These are phyloP conservation scores for Trachymyrmex cornetzi DNA, from an alignment of 1,140 invertebrate genomes.

Conservation along the genomic window DNA sequence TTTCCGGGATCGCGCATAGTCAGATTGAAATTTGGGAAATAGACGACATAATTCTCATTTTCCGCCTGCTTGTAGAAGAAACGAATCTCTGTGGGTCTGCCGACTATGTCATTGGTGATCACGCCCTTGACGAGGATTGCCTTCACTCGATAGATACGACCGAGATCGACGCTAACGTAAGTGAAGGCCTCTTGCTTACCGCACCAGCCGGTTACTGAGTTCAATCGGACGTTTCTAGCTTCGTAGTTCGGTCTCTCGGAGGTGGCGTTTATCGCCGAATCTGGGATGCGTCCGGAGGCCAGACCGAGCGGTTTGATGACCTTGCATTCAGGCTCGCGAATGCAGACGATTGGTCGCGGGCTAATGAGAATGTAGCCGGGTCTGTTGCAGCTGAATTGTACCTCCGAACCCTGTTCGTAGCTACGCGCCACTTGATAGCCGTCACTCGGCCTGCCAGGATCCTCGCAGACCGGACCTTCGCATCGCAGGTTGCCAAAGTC, in stretches of 20 bases:
- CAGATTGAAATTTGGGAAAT: slow-evolving; percentile 98
- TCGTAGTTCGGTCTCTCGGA: slow-evolving; percentile 97
- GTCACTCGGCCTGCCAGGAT: slow-evolving; percentile 97
- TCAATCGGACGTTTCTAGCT: slow-evolving; percentile 95
- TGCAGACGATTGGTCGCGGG: slow-evolving; percentile 95
- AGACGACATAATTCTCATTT: slow-evolving; percentile 97
- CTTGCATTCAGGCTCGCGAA: slow-evolving; percentile 97
- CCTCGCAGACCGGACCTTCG: slow-evolving; percentile 97
- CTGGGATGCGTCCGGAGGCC: slow-evolving; percentile 96
- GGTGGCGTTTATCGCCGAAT: slow-evolving; percentile 98
- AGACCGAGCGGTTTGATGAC: slow-evolving; percentile 96
- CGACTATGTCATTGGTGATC: slow-evolving; percentile 97
- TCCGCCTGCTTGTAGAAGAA: slow-evolving; percentile 99
- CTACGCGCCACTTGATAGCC: slow-evolving; percentile 95
- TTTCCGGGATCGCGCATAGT: slow-evolving; percentile 97
- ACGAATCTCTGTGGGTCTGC: slow-evolving; percentile 97
- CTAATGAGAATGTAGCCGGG: slow-evolving; percentile 98
- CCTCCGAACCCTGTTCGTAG: slow-evolving; percentile 97
- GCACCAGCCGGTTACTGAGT: slow-evolving; percentile 98
- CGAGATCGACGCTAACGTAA: slow-evolving; percentile 97
- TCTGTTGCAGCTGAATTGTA: slow-evolving; percentile 95
- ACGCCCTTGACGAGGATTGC: slow-evolving; percentile 97
- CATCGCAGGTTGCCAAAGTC: slow-evolving; percentile 98
- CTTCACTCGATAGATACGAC: slow-evolving; percentile 95
- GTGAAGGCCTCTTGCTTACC: slow-evolving; percentile 98